Percentiles rank a stretch among this genome's conserved stretches.
These are phyloP conservation scores for Neelides sp. DNA, from an alignment of 1,140 invertebrate species.

Conservation along the genomic window DNA sequence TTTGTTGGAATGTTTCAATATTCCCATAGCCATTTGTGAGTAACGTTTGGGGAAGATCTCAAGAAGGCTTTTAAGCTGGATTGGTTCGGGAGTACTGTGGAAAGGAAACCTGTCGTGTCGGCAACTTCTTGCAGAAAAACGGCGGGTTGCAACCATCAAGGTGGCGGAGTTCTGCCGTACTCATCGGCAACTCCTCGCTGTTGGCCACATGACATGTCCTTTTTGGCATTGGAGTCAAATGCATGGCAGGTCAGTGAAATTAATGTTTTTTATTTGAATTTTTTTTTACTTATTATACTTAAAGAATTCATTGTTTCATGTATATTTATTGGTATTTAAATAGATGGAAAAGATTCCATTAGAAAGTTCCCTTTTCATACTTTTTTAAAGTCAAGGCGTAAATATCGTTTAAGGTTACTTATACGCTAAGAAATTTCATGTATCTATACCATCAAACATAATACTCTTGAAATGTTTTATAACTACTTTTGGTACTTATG, in stretches of 20 bases:
- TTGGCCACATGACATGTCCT: conserved; percentile 31
- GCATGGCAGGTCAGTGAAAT: conserved; percentile 25
- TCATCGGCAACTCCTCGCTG: conserved; percentile 25
- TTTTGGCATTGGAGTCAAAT: conserved; percentile 27
- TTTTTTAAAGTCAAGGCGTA: too few relatives aligned
- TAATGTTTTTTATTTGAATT: neutral
- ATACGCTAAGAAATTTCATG: too few relatives aligned
- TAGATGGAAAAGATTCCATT: too few relatives aligned
- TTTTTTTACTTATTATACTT: neutral
- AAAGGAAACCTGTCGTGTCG: conserved; percentile 22
- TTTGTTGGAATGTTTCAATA: too few relatives aligned
- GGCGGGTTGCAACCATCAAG: conserved; percentile 27
- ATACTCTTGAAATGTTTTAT: too few relatives aligned
- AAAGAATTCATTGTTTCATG: neutral
- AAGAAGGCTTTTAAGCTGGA: too few relatives aligned
- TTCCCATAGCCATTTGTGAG: too few relatives aligned
- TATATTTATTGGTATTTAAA: neutral
- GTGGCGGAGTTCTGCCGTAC: conserved; percentile 26
- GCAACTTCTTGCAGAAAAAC: conserved; percentile 25
- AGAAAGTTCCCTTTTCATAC: too few relatives aligned
- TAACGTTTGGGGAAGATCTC: too few relatives aligned
- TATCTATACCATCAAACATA: too few relatives aligned
- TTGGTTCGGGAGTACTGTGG: conserved; percentile 24
- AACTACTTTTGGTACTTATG: too few relatives aligned
- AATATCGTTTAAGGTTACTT: too few relatives aligned